Conservation (phyloP, 2,797 vertebrate genomes). For the Bovichtus diacanthus region DNA sequence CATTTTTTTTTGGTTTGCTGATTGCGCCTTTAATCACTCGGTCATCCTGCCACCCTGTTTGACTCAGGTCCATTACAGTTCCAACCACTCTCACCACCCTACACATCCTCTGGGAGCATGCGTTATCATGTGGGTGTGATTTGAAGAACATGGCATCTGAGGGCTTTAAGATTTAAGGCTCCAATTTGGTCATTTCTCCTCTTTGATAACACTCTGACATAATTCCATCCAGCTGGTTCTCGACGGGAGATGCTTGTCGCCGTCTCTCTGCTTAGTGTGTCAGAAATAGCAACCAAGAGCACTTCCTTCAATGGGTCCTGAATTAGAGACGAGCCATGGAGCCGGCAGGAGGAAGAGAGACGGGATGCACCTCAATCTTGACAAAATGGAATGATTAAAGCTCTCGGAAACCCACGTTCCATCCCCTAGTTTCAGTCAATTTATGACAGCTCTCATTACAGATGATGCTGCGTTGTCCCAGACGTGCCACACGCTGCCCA, state of each 20-base stretch:
- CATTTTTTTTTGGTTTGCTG: not conserved
- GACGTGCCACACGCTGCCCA: slow-evolving; percentile 27
- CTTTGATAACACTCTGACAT: slow-evolving; percentile 45
- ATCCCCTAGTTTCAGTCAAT: slow-evolving; percentile 38
- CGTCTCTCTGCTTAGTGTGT: slow-evolving; percentile 12
- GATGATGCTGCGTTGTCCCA: slow-evolving; percentile 24
- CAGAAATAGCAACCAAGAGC: slow-evolving; percentile 51
- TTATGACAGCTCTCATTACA: slow-evolving; percentile 55
- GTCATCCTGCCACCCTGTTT: slow-evolving; percentile 29
- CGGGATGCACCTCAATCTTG: slow-evolving; percentile 51
- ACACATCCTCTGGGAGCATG: slow-evolving; percentile 21
- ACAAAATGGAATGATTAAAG: slow-evolving; percentile 73
- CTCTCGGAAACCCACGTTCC: slow-evolving; percentile 44
- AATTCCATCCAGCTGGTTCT: slow-evolving; percentile 58
- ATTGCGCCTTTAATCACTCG: slow-evolving; percentile 26
- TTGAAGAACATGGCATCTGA: slow-evolving; percentile 15
- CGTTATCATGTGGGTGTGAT: slow-evolving; percentile 38
- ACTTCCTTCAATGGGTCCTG: slow-evolving; percentile 36
- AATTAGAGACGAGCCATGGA: slow-evolving; percentile 55
- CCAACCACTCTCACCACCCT: slow-evolving; percentile 2
- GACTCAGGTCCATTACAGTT: slow-evolving; percentile 10
- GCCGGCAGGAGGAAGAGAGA: slow-evolving; percentile 26
- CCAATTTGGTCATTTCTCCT: slow-evolving; percentile 45
- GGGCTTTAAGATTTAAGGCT: slow-evolving; percentile 45
- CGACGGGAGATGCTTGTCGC: slow-evolving; percentile 19